Evolutionary conservation across 2,113 vertebrate species (phyloP), one percentile per base, ranked within the genome.

Genomic region (Grus americana): DNA sequence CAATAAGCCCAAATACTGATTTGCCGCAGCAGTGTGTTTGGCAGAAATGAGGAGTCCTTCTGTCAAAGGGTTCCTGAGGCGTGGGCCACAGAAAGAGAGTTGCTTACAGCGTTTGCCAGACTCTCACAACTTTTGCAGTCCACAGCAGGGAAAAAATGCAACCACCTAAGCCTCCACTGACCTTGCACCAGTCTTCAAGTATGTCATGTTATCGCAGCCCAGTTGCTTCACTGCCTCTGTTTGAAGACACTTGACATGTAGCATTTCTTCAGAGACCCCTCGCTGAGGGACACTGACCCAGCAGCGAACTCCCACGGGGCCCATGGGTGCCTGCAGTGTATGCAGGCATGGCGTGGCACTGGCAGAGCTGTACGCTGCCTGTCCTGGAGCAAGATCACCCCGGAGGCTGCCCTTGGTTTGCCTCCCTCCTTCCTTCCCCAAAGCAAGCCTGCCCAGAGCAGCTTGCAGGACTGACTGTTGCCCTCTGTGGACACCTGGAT

Each of bases 331-430:
- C 34, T 40, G 19, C 32, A 40, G 63, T 2, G 0, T n/a, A 36
- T 38, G 38, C 0, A 2, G 57, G 15, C 27, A 30, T 0, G 3
- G 36, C 1, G 2, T 0, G 0, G 34, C 16, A 8, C 34, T 74
- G 40, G 15, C 40, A 54, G 36, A 70, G 24, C 5, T 0, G 0
- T 54, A 27, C 0, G 2, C 15, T 71, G 15, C 47, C 57, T 46
- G 23, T 27, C 16, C 13, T 2, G 1, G 36, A 29, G 26, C n/a
- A 90, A 86, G 13, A 3, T 63, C n/a, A 52, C 17, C 2, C 5
- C 17, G 2, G 1, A 30, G n/a, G 8, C 4, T 84, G 15, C 32
- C 36, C 10, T n/a, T 44, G 21, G 11, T 61, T 54, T 76, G 23
- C 32, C 22, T 54, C 15, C 10, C 22, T 40, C n/a, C 15, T 24